phyloP scores from a whole-genome alignment of 2,888 invertebrate species.

The Xanthia togata region DNA sequence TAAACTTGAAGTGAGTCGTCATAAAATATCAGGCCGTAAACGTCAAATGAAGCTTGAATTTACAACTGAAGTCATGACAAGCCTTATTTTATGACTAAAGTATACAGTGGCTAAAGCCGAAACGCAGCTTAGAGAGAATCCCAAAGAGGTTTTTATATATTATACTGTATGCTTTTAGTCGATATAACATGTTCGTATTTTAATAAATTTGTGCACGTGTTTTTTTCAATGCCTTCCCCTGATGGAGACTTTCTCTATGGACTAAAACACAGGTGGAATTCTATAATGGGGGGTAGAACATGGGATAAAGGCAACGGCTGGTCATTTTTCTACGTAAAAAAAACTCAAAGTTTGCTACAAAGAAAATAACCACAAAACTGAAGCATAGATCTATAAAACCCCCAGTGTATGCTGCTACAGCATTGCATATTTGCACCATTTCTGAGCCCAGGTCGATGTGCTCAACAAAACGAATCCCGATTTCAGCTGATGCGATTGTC shows the following conservation, averaged over 20 bases:
- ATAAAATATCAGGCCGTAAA: constrained; percentile 35
- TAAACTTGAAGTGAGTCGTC: constrained; percentile 15
- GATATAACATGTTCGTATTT: not conserved
- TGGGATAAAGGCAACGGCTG: not conserved
- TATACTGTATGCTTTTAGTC: too few species aligned
- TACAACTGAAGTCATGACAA: constrained; percentile 6
- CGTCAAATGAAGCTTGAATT: constrained; percentile 15
- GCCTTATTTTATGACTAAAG: constrained; percentile 12
- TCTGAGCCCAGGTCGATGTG: constrained; percentile 40
- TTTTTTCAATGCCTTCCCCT: not conserved
- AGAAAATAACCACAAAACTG: not conserved
- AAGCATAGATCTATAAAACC: not conserved
- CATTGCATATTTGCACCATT: constrained; percentile 46
- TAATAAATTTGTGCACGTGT: not conserved
- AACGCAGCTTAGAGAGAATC: not conserved
- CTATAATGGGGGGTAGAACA: not conserved
- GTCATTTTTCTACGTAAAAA: not conserved
- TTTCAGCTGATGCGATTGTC: constrained; percentile 62
- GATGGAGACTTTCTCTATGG: not conserved
- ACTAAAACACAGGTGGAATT: not conserved
- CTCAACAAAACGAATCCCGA: constrained; percentile 59
- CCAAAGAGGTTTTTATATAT: not conserved
- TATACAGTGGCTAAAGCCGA: not conserved
- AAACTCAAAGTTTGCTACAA: not conserved
- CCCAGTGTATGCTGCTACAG: constrained; percentile 12